A percentile compares a stretch with the other conserved stretches of the same genome.
Conservation (phyloP, 2,113 vertebrate genomes). For the Protomyctophum bolini region DNA sequence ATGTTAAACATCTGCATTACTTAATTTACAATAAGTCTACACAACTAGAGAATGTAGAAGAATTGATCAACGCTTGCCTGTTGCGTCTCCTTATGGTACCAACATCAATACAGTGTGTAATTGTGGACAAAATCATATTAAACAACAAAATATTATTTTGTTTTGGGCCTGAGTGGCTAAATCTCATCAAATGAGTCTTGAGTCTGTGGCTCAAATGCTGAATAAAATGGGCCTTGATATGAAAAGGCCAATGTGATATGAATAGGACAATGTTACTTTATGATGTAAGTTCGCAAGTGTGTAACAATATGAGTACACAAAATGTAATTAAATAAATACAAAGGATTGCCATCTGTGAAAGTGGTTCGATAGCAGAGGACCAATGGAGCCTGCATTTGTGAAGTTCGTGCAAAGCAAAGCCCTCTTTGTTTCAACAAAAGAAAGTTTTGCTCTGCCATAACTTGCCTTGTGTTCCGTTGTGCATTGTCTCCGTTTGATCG, state of each 20-base stretch:
- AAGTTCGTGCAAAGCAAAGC: constrained; percentile 31
- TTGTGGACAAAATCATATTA: no score
- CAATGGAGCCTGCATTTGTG: constrained; percentile 31
- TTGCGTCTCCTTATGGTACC: no score
- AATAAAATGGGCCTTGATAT: no score
- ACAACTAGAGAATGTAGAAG: no score
- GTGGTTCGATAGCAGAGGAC: constrained; percentile 24
- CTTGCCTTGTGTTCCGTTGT: constrained; percentile 55
- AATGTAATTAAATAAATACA: background rate
- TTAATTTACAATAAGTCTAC: no score
- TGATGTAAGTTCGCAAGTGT: constrained; percentile 9
- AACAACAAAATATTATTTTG: no score
- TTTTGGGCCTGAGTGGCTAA: no score
- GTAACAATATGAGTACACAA: constrained; percentile 3
- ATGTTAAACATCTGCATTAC: no score
- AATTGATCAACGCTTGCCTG: no score
- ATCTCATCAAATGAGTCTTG: no score
- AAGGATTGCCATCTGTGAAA: constrained; percentile 33
- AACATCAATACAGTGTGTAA: no score
- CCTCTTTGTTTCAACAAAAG: constrained; percentile 28
- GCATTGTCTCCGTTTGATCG: constrained; percentile 19
- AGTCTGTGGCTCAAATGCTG: no score
- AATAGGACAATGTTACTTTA: constrained; percentile 19
- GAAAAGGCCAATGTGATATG: background rate
- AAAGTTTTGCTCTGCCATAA: constrained; percentile 58